These are phyloP conservation scores for Callopanchax toddi DNA, from an alignment of 2,113 vertebrate species.

Conservation along the genomic window DNA sequence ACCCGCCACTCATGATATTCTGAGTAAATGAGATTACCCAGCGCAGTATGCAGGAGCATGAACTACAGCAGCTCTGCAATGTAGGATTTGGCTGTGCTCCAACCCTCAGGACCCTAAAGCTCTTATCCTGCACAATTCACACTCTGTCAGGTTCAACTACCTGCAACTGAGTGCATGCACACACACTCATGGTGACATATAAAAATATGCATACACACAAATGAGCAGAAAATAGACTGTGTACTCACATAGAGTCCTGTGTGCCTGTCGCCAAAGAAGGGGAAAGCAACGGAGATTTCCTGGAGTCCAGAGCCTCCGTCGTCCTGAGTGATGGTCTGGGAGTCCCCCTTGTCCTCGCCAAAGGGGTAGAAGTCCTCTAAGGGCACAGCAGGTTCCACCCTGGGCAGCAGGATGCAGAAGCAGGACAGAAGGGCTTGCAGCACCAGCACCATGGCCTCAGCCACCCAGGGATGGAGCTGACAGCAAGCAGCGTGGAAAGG, in stretches of 20 bases:
- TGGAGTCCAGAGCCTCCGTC: constrained; percentile 95
- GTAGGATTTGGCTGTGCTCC: constrained; percentile 51
- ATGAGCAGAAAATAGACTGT: constrained; percentile 19
- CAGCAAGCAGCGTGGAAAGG: constrained; percentile 57
- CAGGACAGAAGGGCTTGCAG: constrained; percentile 71
- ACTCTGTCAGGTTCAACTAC: constrained; percentile 59
- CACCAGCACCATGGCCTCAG: constrained; percentile 77
- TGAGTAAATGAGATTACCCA: constrained; percentile 51
- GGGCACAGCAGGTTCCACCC: constrained; percentile 79
- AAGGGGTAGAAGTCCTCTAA: constrained; percentile 93
- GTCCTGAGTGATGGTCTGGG: constrained; percentile 88
- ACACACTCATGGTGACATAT: constrained; percentile 42
- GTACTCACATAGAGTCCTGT: constrained; percentile 95
- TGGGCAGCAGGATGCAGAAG: constrained; percentile 69
- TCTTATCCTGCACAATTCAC: constrained; percentile 56
- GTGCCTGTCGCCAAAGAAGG: constrained; percentile 95
- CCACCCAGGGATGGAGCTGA: constrained; percentile 71
- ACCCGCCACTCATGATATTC: constrained; percentile 44
- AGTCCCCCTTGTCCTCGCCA: constrained; percentile 80
- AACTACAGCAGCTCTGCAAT: constrained; percentile 49
- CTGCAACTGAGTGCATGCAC: constrained; percentile 46
- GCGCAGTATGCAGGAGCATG: constrained; percentile 25
- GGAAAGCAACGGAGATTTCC: constrained; percentile 88
- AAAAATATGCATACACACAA: constrained; percentile 34
- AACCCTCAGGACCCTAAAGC: constrained; percentile 53